phyloP scores from a whole-genome alignment of 2,888 invertebrate species.

The Graphium colonna region DNA sequence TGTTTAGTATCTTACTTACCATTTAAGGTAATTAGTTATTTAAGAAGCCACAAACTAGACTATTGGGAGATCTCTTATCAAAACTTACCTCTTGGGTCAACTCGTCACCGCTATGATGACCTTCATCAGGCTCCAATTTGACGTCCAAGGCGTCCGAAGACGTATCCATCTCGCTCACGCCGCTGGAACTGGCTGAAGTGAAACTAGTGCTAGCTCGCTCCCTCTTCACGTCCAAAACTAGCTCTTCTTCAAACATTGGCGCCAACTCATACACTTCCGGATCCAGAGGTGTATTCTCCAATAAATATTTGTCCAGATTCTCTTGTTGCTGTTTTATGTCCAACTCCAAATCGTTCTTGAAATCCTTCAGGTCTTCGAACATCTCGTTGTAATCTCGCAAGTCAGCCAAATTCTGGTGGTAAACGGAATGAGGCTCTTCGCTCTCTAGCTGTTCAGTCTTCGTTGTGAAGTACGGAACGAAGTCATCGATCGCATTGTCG shows the following conservation, averaged over 20 bases:
- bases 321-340: constrained; percentile 66
- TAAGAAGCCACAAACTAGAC: background rate
- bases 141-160: constrained; percentile 54
- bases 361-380: constrained; percentile 56
- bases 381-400: constrained; percentile 75
- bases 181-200: constrained; percentile 71
- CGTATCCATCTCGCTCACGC: constrained; percentile 72
- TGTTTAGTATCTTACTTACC: no score
- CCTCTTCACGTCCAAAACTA: constrained; percentile 64
- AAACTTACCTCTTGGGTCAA: constrained; percentile 74
- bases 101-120: constrained; percentile 70
- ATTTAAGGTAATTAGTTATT: no score
- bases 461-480: constrained; percentile 61
- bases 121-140: constrained; percentile 69
- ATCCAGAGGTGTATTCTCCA: constrained; percentile 70
- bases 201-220: constrained; percentile 75
- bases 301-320: constrained; percentile 61
- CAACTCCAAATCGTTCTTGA: constrained; percentile 61
- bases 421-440: constrained; percentile 67
- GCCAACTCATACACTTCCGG: constrained; percentile 59
- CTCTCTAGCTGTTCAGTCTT: constrained; percentile 56
- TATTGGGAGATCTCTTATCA: background rate
- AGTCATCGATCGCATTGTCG: constrained; percentile 70
- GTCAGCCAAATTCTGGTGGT: constrained; percentile 80
- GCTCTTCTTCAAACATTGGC: constrained; percentile 66